A percentile compares a stretch with the other conserved stretches of the same genome.
These are phyloP conservation scores for Enteromius thamalakanensis DNA, from an alignment of 2,797 vertebrate species.

Conservation along the genomic window DNA sequence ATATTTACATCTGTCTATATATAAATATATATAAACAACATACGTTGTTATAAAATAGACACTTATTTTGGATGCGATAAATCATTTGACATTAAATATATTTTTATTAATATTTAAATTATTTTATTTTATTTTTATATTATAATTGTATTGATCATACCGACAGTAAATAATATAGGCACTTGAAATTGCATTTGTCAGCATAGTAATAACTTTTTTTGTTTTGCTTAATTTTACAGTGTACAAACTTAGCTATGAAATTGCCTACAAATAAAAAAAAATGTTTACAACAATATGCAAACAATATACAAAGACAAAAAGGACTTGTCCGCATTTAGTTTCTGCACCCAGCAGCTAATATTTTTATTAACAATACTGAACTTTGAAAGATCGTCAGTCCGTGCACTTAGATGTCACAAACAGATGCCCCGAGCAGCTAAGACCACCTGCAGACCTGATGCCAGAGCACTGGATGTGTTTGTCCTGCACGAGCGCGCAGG, in stretches of 20 bases:
- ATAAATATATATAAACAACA: too few relatives aligned
- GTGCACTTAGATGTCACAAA: background rate
- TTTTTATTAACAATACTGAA: background rate
- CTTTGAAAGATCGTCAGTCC: background rate
- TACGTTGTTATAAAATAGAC: too few relatives aligned
- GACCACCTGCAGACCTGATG: background rate
- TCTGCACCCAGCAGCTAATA: background rate
- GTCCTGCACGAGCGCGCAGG: slow-evolving; percentile 55
- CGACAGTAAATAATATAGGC: too few relatives aligned
- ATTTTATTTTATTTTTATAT: background rate
- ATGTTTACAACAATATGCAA: background rate
- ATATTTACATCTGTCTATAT: too few relatives aligned
- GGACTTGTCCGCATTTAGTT: background rate
- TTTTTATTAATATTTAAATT: too few relatives aligned
- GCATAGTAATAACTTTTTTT: background rate
- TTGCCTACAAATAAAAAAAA: background rate
- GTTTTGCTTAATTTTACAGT: background rate
- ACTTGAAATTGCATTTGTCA: background rate
- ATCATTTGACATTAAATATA: too few relatives aligned
- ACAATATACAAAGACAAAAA: background rate
- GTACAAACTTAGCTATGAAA: background rate
- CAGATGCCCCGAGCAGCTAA: background rate
- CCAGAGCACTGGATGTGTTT: slow-evolving; percentile 26
- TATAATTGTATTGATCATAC: background rate
- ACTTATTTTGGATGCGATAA: too few relatives aligned